Base-by-base conservation (phyloP, 2,797 vertebrate species). In the Cynopterus sphinx region DNA sequence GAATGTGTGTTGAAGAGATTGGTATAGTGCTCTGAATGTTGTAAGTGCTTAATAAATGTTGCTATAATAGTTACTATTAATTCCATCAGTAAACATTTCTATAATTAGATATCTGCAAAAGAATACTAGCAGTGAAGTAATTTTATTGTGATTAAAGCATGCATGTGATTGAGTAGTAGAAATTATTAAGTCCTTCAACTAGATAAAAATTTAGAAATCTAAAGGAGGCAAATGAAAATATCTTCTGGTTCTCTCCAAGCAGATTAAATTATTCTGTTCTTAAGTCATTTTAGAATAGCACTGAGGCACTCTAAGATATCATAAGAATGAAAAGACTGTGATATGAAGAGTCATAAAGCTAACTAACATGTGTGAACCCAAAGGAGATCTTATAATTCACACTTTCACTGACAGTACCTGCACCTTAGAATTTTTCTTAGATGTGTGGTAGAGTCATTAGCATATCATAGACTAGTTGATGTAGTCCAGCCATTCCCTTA, bases 151-250 rank as follows among this genome's bases (percentile, higher is more conserved):
- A 85, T 78, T 81, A 77, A 92, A 94, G 57, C 33, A 79, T 51
- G 0, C n/a, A 12, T 73, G 22, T 71, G 65, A 68, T 73, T 90
- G 28, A 70, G 59, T 71, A 59, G 28, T 63, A 46, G 84, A 88
- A 91, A 57, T 43, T 55, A 70, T 92, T 28, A 26, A 9, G 63
- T 90, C 70, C 57, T 92, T 94, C 59, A 71, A 61, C 33, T 74
- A 59, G 79, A 82, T 77, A 46, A 94, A 87, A 89, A 85, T 90
- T 51, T 91, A 21, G 74, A 93, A 94, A 85, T 73, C 36, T 89
- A 70, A 93, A 94, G 55, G 75, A 84, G 78, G 79, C 85, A 94
- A 88, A 75, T 93, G 61, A 67, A 96, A 96, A 88, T 92, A 82
- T 73, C 79, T 93, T 91, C 81, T 67, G 24, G 6, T 91, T 94